These are phyloP conservation scores for Nothobranchius kuhntae DNA, from an alignment of 2,113 vertebrate species.

Conservation along the genomic window DNA sequence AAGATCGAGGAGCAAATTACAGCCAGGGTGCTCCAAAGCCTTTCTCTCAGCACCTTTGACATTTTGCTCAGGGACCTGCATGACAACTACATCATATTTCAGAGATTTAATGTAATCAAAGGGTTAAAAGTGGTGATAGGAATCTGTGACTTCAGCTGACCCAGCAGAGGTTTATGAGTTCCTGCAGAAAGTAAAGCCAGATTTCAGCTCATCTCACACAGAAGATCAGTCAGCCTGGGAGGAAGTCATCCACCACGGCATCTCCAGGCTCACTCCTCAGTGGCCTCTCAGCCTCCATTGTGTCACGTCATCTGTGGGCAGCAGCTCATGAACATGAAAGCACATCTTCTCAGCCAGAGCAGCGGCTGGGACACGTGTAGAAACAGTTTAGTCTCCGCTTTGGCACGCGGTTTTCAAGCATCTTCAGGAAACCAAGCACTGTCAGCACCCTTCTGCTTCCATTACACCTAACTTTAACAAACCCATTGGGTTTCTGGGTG, in stretches of 20 bases:
- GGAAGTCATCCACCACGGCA: slow-evolving; percentile 9
- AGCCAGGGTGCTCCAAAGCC: no score
- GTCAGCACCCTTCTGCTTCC: slow-evolving; percentile 22
- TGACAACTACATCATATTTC: not conserved
- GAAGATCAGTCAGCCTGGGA: slow-evolving; percentile 4
- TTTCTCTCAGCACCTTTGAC: no score
- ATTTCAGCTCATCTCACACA: slow-evolving; percentile 27
- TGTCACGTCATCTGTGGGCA: slow-evolving; percentile 43
- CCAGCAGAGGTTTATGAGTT: not conserved
- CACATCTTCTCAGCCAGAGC: not conserved
- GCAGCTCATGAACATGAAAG: slow-evolving; percentile 12
- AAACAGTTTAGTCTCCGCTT: slow-evolving; percentile 19
- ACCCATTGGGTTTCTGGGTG: slow-evolving; percentile 42
- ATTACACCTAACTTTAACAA: slow-evolving; percentile 24
- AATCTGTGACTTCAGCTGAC: slow-evolving; percentile 6
- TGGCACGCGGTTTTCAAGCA: slow-evolving; percentile 33
- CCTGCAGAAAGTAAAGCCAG: slow-evolving; percentile 37
- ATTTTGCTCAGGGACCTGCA: not conserved
- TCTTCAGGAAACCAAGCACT: slow-evolving; percentile 14
- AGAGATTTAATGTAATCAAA: not conserved
- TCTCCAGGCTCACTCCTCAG: slow-evolving; percentile 28
- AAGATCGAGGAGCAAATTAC: no score
- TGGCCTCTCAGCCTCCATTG: slow-evolving; percentile 28
- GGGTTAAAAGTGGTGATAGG: slow-evolving; percentile 2
- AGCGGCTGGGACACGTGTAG: not conserved